phyloP scores from a whole-genome alignment of 2,113 vertebrate species.

The Danio rerio region GRCz12tu NC_133195.1:51161501-51162000 shows the following conservation, averaged over 20 bases:
- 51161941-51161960: background rate
- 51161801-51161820: slow-evolving; percentile 77
- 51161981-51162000: background rate
- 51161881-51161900: slow-evolving; percentile 88
- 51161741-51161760: slow-evolving; percentile 74
- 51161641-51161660: too few species aligned
- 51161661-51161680: too few species aligned
- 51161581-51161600: too few species aligned
- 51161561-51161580: too few species aligned
- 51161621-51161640: too few species aligned
- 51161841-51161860: slow-evolving; percentile 84
- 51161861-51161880: slow-evolving; percentile 88
- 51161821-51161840: slow-evolving; percentile 81
- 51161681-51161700: too few species aligned
- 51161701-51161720: too few species aligned
- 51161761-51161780: slow-evolving; percentile 84
- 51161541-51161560: too few species aligned
- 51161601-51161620: too few species aligned
- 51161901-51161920: slow-evolving; percentile 92
- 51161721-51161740: too few species aligned
- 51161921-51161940: slow-evolving; percentile 79
- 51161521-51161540: too few species aligned
- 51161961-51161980: background rate
- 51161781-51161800: slow-evolving; percentile 86
- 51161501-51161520: too few species aligned